phyloP scores from a whole-genome alignment of 2,797 vertebrate genomes.

The Liparis tanakae region DNA sequence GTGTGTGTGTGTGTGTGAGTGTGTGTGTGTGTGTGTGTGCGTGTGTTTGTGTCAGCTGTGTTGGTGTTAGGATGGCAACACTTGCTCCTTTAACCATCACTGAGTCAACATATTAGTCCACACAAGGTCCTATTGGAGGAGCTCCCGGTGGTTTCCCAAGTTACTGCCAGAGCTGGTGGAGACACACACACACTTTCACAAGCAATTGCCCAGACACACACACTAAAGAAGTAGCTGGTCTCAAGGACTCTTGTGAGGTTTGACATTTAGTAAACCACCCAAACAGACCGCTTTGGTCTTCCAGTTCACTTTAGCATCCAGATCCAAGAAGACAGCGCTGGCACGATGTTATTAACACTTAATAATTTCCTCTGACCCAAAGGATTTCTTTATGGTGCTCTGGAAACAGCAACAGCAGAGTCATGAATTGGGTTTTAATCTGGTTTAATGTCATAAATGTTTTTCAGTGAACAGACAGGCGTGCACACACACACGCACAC shows the following conservation, averaged over 20 bases:
- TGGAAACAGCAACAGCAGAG: slow-evolving; percentile 73
- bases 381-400: slow-evolving; percentile 70
- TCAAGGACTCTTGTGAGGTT: slow-evolving; percentile 78
- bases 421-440: slow-evolving; percentile 61
- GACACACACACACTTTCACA: slow-evolving; percentile 40
- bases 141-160: slow-evolving; percentile 73
- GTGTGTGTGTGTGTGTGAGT: slow-evolving; percentile 9
- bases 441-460: slow-evolving; percentile 64
- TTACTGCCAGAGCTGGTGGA: slow-evolving; percentile 62
- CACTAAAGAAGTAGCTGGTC: slow-evolving; percentile 46
- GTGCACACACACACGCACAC: slow-evolving; percentile 20
- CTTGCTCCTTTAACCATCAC: slow-evolving; percentile 73
- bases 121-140: slow-evolving; percentile 64
- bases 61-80: slow-evolving; percentile 70
- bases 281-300: slow-evolving; percentile 71
- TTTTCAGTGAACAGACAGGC: slow-evolving; percentile 30
- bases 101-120: slow-evolving; percentile 75
- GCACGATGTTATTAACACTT: slow-evolving; percentile 74
- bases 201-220: slow-evolving; percentile 24
- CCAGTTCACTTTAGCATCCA: slow-evolving; percentile 68
- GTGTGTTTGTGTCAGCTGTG: slow-evolving; percentile 18
- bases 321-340: slow-evolving; percentile 64
- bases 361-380: slow-evolving; percentile 73
- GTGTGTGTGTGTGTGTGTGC: slow-evolving; percentile 18
- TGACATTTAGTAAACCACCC: slow-evolving; percentile 72